Percentiles rank a stretch among this genome's conserved stretches.
phyloP scores from a whole-genome alignment of 2,797 vertebrate species.

The Anableps anableps region DNA sequence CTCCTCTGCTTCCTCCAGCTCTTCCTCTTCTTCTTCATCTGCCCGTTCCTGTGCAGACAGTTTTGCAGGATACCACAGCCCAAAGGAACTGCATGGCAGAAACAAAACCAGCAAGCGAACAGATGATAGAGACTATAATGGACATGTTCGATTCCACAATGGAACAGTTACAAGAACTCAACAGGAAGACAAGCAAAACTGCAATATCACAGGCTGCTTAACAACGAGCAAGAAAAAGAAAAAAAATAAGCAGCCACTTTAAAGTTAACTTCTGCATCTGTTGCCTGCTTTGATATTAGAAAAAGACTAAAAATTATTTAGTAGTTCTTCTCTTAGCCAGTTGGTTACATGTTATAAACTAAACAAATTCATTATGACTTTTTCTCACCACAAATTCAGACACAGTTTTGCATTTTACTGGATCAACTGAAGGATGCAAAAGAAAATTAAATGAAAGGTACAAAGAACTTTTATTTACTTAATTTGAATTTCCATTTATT shows the following conservation, averaged over 20 bases:
- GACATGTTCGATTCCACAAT: constrained; percentile 50
- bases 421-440: neutral
- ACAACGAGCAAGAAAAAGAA: constrained; percentile 68
- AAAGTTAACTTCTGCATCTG: neutral
- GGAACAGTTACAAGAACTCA: constrained; percentile 21
- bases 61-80: constrained; percentile 2
- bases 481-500: neutral
- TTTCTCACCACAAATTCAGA: neutral
- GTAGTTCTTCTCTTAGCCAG: neutral
- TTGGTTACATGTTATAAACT: neutral
- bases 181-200: constrained; percentile 35
- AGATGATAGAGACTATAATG: constrained; percentile 3
- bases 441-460: constrained; percentile 21
- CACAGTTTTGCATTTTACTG: neutral
- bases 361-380: neutral
- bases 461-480: neutral
- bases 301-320: neutral
- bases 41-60: constrained; percentile 31
- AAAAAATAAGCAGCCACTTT: constrained; percentile 58
- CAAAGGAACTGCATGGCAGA: neutral
- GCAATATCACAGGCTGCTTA: constrained; percentile 58
- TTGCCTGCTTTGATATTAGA: neutral
- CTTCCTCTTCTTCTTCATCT: constrained; percentile 43
- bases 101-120: constrained; percentile 11
- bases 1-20: constrained; percentile 34